Base-by-base conservation (phyloP, 2,888 invertebrate species). In the Phytoseiulus persimilis region DNA sequence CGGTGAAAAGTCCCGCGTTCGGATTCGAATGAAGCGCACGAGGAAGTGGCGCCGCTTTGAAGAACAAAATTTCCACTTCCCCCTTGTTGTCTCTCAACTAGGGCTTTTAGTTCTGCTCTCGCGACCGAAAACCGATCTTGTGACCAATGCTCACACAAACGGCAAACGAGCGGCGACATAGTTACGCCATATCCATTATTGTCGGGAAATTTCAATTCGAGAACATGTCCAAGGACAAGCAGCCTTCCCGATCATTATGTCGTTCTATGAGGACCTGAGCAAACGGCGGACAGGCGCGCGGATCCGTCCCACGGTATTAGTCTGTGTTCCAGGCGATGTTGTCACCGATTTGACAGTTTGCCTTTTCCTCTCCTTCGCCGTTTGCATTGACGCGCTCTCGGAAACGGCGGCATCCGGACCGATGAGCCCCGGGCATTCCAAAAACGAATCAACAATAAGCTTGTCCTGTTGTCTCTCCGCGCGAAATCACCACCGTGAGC, bases 261-360 rank as follows among this genome's bases (percentile, higher is more conserved):
- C 39, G 39, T 39, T 39, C 39, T 9, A 39, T 39, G 39, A 9
- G 39, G 39, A 39, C 39, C 39, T 39, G 18, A 65, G 65, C 65
- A 65, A 28, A 65, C 39, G 39, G 39, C 65, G 65, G 11, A 65
- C 65, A 23, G 9, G 65, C 28, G 65, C 65, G 65, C 18, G 65
- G 18, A 65, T 65, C 65, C 65, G 65, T 65, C 28, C 28, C 65
- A 23, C 65, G 65, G 65, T 65, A 28, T 65, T 65, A 14, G 65
- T 65, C 65, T 65, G 65, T 28, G 23, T 14, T 65, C 65, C 65
- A 65, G 18, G 28, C 65, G 65, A 65, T 65, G 65, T 65, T 65
- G 65, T 65, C 65, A 65, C 65, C 65, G 65, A 65, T 65, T 65
- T 65, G 65, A 65, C 65, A 65, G 65, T 65, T 65, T 65, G 65